These are phyloP conservation scores for Drosophila lutescens DNA, from an alignment of 2,888 invertebrate species.

Conservation along the genomic window DNA sequence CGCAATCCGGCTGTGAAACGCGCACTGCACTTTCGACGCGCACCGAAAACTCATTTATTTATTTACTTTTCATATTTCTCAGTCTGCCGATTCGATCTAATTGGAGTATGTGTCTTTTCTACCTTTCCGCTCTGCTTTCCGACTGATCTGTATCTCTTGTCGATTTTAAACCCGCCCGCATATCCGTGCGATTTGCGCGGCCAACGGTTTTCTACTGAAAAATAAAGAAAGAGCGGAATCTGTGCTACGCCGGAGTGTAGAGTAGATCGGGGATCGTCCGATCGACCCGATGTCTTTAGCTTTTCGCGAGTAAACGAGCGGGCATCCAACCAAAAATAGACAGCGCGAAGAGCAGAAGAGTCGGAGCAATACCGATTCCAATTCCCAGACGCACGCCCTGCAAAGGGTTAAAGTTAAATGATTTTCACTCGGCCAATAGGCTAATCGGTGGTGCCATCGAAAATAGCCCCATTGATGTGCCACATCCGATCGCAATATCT, in stretches of 20 bases:
- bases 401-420: conserved; percentile 60
- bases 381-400: conserved; percentile 44
- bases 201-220: conserved; percentile 72
- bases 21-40: conserved; percentile 64
- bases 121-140: conserved; percentile 17
- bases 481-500: conserved; percentile 15
- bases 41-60: conserved; percentile 57
- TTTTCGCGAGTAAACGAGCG: conserved; percentile 30
- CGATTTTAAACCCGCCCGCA: conserved; percentile 45
- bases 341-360: conserved; percentile 19
- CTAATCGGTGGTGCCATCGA: conserved; percentile 50
- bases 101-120: conserved; percentile 36
- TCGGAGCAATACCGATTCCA: conserved; percentile 15
- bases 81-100: conserved; percentile 17
- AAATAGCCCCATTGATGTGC: conserved; percentile 32
- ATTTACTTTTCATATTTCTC: conserved; percentile 55
- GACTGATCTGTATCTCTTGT: conserved; percentile 12
- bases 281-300: conserved; percentile 32
- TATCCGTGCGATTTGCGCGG: conserved; percentile 68
- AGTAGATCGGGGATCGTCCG: conserved; percentile 18
- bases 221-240: conserved; percentile 42
- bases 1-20: conserved; percentile 28
- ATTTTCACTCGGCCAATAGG: conserved; percentile 40
- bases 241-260: conserved; percentile 56
- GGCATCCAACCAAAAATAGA: conserved; percentile 37